Evolutionary conservation across 92 coral and sea anemone genomes (phyloP).

Genomic region (Siderastrea siderea): DNA sequence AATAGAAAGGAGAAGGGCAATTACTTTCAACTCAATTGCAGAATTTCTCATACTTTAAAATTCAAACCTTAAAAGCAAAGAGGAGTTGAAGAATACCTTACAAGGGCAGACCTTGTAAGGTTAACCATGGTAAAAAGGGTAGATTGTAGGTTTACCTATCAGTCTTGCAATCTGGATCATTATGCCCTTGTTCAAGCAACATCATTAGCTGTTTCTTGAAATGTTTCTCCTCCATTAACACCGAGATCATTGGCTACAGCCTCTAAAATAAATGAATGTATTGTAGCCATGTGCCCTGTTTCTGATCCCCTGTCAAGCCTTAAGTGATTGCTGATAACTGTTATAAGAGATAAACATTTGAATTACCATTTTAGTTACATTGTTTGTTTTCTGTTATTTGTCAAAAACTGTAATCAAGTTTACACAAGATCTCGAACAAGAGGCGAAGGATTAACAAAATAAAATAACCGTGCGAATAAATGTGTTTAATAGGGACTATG

Average conservation of each 20-base stretch:
- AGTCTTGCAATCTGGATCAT: slow-evolving; percentile 37
- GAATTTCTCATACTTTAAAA: no score
- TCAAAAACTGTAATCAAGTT: not conserved
- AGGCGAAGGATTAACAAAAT: not conserved
- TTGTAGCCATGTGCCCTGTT: no score
- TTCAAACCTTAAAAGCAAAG: no score
- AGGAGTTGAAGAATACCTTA: no score
- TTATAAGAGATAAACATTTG: not conserved
- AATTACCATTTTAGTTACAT: not conserved
- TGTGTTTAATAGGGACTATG: no score
- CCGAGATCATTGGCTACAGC: no score
- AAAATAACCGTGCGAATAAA: not conserved
- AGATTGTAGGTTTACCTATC: slow-evolving; percentile 14
- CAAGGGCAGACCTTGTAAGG: not conserved
- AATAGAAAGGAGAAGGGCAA: not conserved
- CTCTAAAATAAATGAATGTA: no score
- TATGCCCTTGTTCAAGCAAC: slow-evolving; percentile 56
- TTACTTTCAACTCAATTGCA: no score
- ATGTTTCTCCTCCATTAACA: slow-evolving; percentile 22
- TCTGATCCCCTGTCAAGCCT: no score
- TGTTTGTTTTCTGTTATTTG: no score
- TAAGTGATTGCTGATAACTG: no score
- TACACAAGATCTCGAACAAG: no score
- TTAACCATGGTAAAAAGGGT: not conserved
- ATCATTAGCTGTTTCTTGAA: slow-evolving; percentile 50